Base-by-base conservation (phyloP, 2,797 vertebrate species). In the Tachyglossus aculeatus region DNA sequence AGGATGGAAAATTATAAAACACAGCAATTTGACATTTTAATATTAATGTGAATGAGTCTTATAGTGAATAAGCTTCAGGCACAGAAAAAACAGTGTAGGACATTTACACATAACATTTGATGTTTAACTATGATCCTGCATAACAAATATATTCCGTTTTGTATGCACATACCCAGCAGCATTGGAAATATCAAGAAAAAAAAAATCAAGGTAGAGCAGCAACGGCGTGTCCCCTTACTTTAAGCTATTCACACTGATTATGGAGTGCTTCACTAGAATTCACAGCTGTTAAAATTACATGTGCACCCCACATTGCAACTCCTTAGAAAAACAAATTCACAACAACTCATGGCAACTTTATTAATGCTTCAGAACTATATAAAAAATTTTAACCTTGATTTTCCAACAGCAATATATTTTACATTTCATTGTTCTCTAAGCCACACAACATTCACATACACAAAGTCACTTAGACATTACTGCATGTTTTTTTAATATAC, bases 281-380 rank as follows among this genome's bases (percentile, higher is more conserved):
- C 9, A 22, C 38, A 79, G 77, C 70, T 25, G 33, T 47, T 70
- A 82, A 44, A 62, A 68, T 40, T 71, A 70, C 73, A 80, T 65
- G 77, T 65, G 53, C 62, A 82, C 67, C 77, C 6, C 67, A 39
- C 63, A 76, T 80, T 66, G 36, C 76, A 62, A 53, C 82, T 40
- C 70, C 82, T 25, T 66, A 74, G 66, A 71, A 81, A 86, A 84
- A 69, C 54, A 85, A 84, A 86, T 85, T 81, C 79, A 70, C 70
- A 83, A 65, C 34, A 57, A 83, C 75, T 32, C 61, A 68, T 41
- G 37, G 74, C 79, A 74, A 66, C 40, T 63, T 67, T 63, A 67
- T 74, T 55, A 66, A 82, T 13, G 72, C 66, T 67, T 83, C 29
- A 76, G 52, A 39, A 44, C 19, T 9, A 43, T 2, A 50, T n/a